Percentiles rank a stretch among this genome's conserved stretches.
Evolutionary conservation across 2,797 vertebrate genomes (phyloP).

Genomic region (Lepilemur ruficaudatus): DNA sequence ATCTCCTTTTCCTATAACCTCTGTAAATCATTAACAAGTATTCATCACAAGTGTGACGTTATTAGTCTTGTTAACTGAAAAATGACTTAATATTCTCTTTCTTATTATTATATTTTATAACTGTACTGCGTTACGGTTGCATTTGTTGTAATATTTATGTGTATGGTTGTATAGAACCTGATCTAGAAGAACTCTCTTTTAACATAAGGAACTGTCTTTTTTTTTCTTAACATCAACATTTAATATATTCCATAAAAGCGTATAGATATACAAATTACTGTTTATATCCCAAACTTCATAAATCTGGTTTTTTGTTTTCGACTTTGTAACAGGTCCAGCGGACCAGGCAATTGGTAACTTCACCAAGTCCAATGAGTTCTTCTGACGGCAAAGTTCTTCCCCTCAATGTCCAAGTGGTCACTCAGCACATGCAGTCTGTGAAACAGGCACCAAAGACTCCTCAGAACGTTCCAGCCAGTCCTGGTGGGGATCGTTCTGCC

Average conservation of each 20-base stretch:
- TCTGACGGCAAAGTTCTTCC: conserved; percentile 95
- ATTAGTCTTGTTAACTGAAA: background rate
- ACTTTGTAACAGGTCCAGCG: conserved; percentile 89
- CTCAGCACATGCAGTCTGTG: conserved; percentile 94
- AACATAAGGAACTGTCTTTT: background rate
- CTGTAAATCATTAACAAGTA: conserved; percentile 11
- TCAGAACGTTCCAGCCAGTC: conserved; percentile 91
- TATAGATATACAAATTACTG: background rate
- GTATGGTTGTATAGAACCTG: background rate
- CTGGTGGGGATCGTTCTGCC: conserved; percentile 92
- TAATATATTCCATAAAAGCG: background rate
- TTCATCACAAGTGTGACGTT: background rate
- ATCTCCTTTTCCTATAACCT: conserved; percentile 21
- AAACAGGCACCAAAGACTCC: conserved; percentile 93
- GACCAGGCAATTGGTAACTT: conserved; percentile 93
- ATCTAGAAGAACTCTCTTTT: background rate
- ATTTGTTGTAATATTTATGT: background rate
- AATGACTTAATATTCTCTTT: background rate
- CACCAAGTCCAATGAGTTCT: conserved; percentile 91
- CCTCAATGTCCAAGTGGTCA: conserved; percentile 96
- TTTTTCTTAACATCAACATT: conserved; percentile 36
- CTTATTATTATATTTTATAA: background rate
- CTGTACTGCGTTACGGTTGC: background rate
- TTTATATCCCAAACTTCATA: background rate
- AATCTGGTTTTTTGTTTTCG: conserved; percentile 52